Evolutionary conservation across 2,797 vertebrate species (phyloP), one percentile per base, ranked within the genome.

Genomic region (Benthosema pterotum): DNA sequence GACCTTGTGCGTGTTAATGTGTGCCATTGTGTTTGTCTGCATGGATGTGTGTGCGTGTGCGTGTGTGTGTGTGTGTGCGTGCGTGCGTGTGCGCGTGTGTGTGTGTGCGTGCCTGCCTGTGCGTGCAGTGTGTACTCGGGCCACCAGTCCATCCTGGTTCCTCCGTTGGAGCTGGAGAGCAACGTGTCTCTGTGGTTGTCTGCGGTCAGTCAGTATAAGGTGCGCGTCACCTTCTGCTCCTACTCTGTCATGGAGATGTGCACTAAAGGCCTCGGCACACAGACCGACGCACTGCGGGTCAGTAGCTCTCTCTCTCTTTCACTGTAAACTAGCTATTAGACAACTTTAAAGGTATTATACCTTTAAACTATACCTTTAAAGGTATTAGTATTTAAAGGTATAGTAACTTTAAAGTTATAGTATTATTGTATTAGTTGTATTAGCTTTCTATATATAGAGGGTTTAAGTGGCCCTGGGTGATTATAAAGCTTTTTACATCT

Each of bases 171-270:
- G 85, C 85, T 99, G 79, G 97, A 99, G 90, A 97, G 90, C 78
- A 99, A 98, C 0, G 95, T 94, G 15, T 96, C 96, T 3, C 90
- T 98, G 66, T 99, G 97, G 97, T 89, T 99, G 13, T 91, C 94
- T 0, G 96, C 97, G 0, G 97, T 98, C 66, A 98, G 97, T 82
- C 96, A 98, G 84, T 96, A 97, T 83, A 97, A 95, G 89, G 96
- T 97, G 13, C 95, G 97, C 0, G 93, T 97, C 76, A 97, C 96
- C 1, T 99, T 99, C 93, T 99, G 97, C 82, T 99, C 97, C 0
- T 99, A 98, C 75, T 98, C 96, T 0, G 97, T 98, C 67, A 98
- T 99, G 97, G 97, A 99, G 90, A 96, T 97, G 93, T 98, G 97
- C 84, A 97, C 97, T 83, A 95, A 95, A 73, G 97, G 97, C 38